Percentiles rank a stretch among this genome's conserved stretches.
These are phyloP conservation scores for Solenopsis invicta DNA, from an alignment of 1,140 invertebrate genomes.

Conservation along the genomic window DNA sequence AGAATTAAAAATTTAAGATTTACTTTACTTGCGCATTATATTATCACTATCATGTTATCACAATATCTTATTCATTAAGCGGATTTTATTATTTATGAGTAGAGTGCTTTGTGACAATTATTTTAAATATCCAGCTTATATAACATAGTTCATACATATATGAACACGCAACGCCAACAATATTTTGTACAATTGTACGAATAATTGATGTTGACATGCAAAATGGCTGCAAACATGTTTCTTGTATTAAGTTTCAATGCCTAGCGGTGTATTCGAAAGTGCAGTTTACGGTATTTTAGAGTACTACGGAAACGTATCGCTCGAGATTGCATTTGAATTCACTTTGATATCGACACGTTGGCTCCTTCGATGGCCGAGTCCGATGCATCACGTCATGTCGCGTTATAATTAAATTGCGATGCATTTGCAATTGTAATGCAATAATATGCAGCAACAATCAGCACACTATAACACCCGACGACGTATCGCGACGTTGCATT, in stretches of 20 bases:
- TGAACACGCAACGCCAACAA: background rate
- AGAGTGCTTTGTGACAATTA: background rate
- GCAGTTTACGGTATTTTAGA: background rate
- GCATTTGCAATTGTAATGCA: slow-evolving; percentile 64
- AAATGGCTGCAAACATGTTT: background rate
- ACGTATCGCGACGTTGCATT: slow-evolving; percentile 60
- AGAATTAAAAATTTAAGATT: slow-evolving; percentile 10
- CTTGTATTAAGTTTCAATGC: background rate
- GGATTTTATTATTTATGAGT: slow-evolving; percentile 1
- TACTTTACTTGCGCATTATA: background rate
- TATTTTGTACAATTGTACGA: background rate
- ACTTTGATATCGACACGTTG: slow-evolving; percentile 58
- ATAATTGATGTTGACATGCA: background rate
- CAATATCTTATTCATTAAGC: slow-evolving; percentile 6
- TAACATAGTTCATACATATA: background rate
- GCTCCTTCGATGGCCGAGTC: slow-evolving; percentile 38
- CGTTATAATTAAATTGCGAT: slow-evolving; percentile 58
- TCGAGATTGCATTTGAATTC: slow-evolving; percentile 35
- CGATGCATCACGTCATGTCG: slow-evolving; percentile 53
- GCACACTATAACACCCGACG: slow-evolving; percentile 52
- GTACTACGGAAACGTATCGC: background rate
- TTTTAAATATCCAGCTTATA: background rate
- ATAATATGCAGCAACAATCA: slow-evolving; percentile 60
- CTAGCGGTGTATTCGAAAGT: background rate
- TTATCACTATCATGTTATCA: background rate